Base-by-base conservation (phyloP, 2,113 vertebrate genomes). In the Gila orcuttii region DNA sequence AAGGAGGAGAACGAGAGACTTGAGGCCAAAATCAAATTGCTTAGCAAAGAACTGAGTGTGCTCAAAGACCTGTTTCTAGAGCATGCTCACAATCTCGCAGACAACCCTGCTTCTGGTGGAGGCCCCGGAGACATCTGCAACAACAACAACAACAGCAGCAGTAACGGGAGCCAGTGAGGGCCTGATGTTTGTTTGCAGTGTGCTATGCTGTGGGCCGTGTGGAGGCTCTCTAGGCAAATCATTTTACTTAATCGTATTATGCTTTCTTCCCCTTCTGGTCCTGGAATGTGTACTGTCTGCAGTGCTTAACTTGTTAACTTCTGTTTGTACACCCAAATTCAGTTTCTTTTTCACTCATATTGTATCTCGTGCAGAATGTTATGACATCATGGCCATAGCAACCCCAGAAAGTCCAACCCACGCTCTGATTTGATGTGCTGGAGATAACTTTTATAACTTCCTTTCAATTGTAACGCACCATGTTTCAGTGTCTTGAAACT, bases 41-140 rank as follows among this genome's bases (percentile, higher is more conserved):
- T 99, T 85, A 99, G 97, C 85, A 99, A 99, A 92, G 98, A 99
- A 91, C 94, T 99, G 90, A 98, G 97, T 0, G 97, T 99, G 91
- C 96, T 99, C 88, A 99, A 99, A 94, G 98, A 99, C 93, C 95
- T 99, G 88, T 99, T 99, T 94, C 96, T 99, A 21, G 98, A 99
- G 93, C 97, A 99, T 0, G 98, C 98, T 0, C 98, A 99, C 94
- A 99, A 96, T 90, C 96, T 99, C 68, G 97, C 97, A 78, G 98
- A 99, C 94, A 97, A 95, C 11, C 91, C 95, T 31, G 88, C 94
- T 79, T 93, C 93, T 45, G 90, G 71, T 1, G 91, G 92, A 2
- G 91, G 93, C 0, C 23, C 95, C 0, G 92, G 92, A 88, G 89
- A 85, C 79, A 82, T 88, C 74, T 82, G 85, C 84, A 90, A 88